Evolutionary conservation across 2,797 vertebrate genomes (phyloP).

Genomic region (Dendrocincla tyrannina): DNA sequence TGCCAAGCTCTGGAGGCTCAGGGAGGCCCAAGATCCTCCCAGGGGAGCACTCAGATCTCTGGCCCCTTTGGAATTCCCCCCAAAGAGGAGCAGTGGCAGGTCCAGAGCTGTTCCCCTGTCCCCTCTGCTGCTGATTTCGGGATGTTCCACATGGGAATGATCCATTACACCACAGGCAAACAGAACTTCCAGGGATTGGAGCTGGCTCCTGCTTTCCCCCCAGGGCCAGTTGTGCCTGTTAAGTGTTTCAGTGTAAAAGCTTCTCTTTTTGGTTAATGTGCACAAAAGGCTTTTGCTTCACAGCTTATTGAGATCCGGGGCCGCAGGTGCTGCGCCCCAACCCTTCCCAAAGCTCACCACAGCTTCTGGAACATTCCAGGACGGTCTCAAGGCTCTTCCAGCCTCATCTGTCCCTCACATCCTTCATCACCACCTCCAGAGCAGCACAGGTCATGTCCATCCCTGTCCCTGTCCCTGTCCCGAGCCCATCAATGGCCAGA

Average conservation of each 20-base stretch:
- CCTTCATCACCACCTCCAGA: background rate
- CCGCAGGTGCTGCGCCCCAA: background rate
- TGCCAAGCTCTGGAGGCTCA: rapidly evolving
- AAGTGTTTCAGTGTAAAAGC: conserved; percentile 50
- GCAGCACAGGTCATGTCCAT: rapidly evolving
- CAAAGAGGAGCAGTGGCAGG: background rate
- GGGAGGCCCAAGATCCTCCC: background rate
- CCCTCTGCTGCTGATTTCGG: rapidly evolving
- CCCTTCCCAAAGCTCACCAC: background rate
- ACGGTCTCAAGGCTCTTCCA: background rate
- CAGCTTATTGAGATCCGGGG: conserved; percentile 21
- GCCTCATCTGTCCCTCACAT: background rate
- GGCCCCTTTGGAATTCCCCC: background rate
- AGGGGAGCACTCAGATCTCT: background rate
- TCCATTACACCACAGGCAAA: rapidly evolving
- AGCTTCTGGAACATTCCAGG: background rate
- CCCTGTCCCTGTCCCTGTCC: background rate
- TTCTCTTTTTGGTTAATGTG: conserved; percentile 72
- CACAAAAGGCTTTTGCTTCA: conserved; percentile 69
- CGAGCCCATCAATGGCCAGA: rapidly evolving
- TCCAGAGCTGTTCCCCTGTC: background rate
- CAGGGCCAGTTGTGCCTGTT: background rate
- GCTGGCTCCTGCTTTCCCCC: background rate
- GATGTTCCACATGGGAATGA: background rate
- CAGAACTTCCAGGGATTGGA: background rate